Conservation (phyloP, 2,113 vertebrate species). For the Stegostoma tigrinum region DNA sequence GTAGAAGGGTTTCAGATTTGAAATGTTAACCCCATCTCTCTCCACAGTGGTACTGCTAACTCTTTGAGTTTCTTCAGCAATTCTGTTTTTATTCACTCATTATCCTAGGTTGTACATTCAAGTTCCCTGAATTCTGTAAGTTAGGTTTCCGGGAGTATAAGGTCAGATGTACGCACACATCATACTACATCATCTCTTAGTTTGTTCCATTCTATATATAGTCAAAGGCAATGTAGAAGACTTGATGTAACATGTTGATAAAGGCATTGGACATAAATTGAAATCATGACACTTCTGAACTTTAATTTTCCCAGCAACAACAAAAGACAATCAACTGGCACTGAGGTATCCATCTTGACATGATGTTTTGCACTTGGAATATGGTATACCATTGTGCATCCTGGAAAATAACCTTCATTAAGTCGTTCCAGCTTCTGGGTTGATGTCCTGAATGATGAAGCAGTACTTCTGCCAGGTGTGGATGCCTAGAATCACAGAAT, state of each 20-base stretch:
- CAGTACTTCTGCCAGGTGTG: background rate
- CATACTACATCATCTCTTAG: background rate
- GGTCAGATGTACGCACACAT: background rate
- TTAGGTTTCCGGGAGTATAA: background rate
- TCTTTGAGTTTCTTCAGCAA: too few species aligned
- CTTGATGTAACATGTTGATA: background rate
- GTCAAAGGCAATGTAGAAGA: background rate
- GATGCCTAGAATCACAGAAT: background rate
- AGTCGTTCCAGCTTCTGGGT: background rate
- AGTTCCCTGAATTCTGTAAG: background rate
- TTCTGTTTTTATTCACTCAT: too few species aligned
- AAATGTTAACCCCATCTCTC: too few species aligned
- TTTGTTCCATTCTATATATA: background rate
- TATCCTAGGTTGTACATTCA: background rate
- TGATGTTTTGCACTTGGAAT: background rate
- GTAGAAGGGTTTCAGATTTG: too few species aligned
- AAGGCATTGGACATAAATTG: background rate
- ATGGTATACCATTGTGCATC: background rate
- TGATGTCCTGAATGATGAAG: background rate
- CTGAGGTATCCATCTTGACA: background rate
- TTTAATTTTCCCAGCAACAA: background rate
- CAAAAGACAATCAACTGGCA: background rate
- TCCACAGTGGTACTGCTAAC: too few species aligned
- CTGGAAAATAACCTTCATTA: background rate
- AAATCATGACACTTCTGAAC: background rate